A percentile compares a stretch with the other conserved stretches of the same genome.
These are phyloP conservation scores for Leptopilina drosophilae DNA, from an alignment of 2,888 invertebrate species.

Conservation along the genomic window DNA sequence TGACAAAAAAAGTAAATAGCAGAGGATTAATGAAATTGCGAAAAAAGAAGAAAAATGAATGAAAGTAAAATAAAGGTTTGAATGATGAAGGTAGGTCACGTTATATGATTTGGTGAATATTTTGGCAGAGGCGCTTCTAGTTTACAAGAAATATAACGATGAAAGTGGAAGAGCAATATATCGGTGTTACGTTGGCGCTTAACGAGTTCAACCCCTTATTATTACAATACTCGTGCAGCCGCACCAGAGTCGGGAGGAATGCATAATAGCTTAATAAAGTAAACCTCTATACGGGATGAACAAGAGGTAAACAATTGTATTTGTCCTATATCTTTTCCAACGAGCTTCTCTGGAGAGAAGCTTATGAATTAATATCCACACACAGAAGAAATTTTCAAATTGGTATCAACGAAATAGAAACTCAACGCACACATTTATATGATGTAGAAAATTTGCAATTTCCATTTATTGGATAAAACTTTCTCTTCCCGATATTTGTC, in stretches of 20 bases:
- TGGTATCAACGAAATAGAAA: not conserved
- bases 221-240: conserved; percentile 19
- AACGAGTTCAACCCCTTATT: conserved; percentile 37
- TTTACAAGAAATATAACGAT: conserved; percentile 9
- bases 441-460: too few species aligned
- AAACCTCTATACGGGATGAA: conserved; percentile 3
- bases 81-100: too few species aligned
- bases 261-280: conserved; percentile 35
- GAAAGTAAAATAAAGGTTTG: too few species aligned
- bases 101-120: too few species aligned
- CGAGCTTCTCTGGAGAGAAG: not conserved
- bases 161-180: conserved; percentile 19
- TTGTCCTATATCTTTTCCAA: not conserved
- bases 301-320: conserved; percentile 6
- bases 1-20: too few species aligned
- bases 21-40: too few species aligned
- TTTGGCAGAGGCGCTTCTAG: too few species aligned
- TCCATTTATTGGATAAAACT: too few species aligned
- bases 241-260: conserved; percentile 12
- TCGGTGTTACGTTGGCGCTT: conserved; percentile 21
- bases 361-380: not conserved
- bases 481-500: too few species aligned
- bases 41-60: too few species aligned
- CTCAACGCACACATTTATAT: too few species aligned
- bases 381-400: not conserved